These are phyloP conservation scores for Charina bottae DNA, from an alignment of 2,113 vertebrate species.

Conservation along the genomic window DNA sequence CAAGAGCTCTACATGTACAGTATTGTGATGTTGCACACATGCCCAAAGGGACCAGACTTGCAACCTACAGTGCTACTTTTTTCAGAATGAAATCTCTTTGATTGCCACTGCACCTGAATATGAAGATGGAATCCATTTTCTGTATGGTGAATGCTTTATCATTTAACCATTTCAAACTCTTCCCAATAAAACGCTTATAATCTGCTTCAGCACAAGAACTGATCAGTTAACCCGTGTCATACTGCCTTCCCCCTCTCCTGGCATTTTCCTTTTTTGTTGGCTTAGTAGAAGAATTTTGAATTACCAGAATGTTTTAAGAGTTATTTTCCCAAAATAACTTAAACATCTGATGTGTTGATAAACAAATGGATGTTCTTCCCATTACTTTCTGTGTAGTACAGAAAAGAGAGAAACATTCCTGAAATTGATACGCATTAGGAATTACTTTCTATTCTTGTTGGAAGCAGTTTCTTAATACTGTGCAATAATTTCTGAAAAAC, in stretches of 20 bases:
- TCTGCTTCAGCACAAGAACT: neutral
- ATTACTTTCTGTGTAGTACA: neutral
- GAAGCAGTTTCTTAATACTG: neutral
- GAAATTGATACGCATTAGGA: constrained; percentile 37
- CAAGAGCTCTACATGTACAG: neutral
- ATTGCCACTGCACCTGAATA: neutral
- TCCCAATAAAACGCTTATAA: constrained; percentile 33
- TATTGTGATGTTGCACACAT: neutral
- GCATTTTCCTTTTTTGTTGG: constrained; percentile 10
- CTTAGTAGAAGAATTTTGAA: constrained; percentile 30
- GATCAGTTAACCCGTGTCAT: constrained; percentile 11
- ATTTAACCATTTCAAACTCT: neutral
- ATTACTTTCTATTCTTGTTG: constrained; percentile 47
- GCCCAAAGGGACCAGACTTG: neutral
- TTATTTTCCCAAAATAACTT: constrained; percentile 29
- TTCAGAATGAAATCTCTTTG: neutral
- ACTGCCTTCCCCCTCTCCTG: neutral
- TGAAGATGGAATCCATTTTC: neutral
- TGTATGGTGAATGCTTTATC: constrained; percentile 1
- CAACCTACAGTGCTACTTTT: neutral
- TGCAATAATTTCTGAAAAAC: constrained; percentile 39
- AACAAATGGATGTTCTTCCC: constrained; percentile 19
- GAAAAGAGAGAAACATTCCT: constrained; percentile 35
- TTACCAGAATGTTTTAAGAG: neutral
- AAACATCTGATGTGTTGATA: neutral